These are phyloP conservation scores for Myotis yumanensis DNA, from an alignment of 2,113 vertebrate genomes.

Conservation along the genomic window DNA sequence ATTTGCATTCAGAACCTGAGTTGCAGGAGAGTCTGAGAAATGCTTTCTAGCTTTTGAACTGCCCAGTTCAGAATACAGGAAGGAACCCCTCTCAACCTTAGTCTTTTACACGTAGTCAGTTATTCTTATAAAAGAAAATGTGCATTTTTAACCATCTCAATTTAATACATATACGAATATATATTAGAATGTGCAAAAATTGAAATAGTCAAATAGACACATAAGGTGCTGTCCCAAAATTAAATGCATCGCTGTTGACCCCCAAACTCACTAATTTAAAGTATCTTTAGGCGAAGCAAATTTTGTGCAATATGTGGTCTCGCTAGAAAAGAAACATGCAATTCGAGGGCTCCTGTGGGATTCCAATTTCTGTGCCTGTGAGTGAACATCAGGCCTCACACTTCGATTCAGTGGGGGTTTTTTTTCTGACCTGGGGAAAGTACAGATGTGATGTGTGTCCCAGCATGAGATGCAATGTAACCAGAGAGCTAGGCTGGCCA, in stretches of 20 bases:
- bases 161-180: neutral
- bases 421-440: neutral
- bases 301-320: neutral
- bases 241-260: slow-evolving; percentile 13
- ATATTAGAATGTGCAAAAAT: neutral
- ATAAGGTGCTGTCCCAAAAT: neutral
- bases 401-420: neutral
- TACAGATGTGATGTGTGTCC: neutral
- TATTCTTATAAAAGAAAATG: neutral
- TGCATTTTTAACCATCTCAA: neutral
- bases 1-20: neutral
- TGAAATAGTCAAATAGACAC: neutral
- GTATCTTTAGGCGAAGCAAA: neutral
- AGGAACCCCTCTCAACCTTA: neutral
- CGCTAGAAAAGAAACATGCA: neutral
- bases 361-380: neutral
- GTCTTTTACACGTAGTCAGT: neutral
- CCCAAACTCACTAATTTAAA: neutral
- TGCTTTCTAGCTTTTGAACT: slow-evolving; percentile 1
- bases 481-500: neutral
- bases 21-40: neutral
- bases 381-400: neutral
- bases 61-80: neutral
- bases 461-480: neutral
- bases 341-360: neutral